phyloP scores from a whole-genome alignment of 1,140 invertebrate species.

The Sitophilus oryzae region DNA sequence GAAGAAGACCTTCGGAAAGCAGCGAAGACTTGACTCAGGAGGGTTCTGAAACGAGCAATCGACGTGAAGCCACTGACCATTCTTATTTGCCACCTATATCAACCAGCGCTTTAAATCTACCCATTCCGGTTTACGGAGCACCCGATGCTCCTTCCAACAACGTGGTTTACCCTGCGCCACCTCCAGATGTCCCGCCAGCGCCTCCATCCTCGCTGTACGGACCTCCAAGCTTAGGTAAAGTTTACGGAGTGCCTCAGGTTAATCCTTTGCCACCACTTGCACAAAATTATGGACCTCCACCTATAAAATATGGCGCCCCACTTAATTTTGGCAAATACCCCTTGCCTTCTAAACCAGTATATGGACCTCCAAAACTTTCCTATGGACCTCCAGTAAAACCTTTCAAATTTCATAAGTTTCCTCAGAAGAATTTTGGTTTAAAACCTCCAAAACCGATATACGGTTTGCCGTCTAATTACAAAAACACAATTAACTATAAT shows the following conservation, averaged over 20 bases:
- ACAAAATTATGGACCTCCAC: slow-evolving; percentile 25
- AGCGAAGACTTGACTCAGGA: slow-evolving; percentile 12
- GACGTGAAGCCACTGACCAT: slow-evolving; percentile 46
- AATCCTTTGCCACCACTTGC: slow-evolving; percentile 28
- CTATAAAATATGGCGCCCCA: slow-evolving; percentile 22
- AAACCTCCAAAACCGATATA: slow-evolving; percentile 40
- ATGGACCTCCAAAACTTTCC: slow-evolving; percentile 46
- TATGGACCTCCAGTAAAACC: slow-evolving; percentile 49
- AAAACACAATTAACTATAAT: slow-evolving; percentile 22
- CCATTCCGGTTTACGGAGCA: slow-evolving; percentile 51
- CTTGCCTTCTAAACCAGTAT: slow-evolving; percentile 41
- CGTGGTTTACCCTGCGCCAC: slow-evolving; percentile 46
- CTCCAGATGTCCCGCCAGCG: slow-evolving; percentile 46
- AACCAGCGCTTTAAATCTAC: slow-evolving; percentile 45
- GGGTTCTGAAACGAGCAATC: slow-evolving; percentile 43
- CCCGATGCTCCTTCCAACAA: slow-evolving; percentile 46
- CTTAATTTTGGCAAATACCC: slow-evolving; percentile 16
- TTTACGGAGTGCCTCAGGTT: slow-evolving; percentile 41
- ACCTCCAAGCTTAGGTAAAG: slow-evolving; percentile 18
- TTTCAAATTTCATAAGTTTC: slow-evolving; percentile 37
- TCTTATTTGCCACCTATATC: slow-evolving; percentile 44
- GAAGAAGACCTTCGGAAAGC: not conserved
- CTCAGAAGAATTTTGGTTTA: slow-evolving; percentile 29
- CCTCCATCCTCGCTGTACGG: slow-evolving; percentile 25
- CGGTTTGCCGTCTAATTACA: slow-evolving; percentile 35